Conservation (phyloP, 2,888 invertebrate species). For the Lasioglossum vierecki region DNA sequence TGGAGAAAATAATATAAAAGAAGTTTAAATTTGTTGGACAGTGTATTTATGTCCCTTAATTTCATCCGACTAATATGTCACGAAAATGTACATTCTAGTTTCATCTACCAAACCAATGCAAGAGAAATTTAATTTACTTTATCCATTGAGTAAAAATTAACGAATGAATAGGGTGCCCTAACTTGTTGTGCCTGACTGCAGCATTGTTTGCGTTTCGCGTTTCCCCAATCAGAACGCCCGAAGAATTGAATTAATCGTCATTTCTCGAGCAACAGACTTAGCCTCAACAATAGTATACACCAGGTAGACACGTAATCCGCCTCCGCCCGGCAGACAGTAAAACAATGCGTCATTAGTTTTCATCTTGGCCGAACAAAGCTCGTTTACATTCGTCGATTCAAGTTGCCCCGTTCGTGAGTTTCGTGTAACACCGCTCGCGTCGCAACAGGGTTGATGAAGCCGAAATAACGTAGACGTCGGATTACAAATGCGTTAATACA, state of each 20-base stretch:
- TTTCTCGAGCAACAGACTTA: neutral
- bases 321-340: neutral
- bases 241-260: neutral
- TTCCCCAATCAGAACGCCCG: neutral
- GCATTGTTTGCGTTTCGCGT: too few species aligned
- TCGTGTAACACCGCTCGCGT: neutral
- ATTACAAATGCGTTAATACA: conserved; percentile 19
- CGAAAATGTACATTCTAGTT: too few species aligned
- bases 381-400: neutral
- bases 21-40: too few species aligned
- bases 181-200: too few species aligned
- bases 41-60: too few species aligned
- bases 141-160: too few species aligned
- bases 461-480: neutral
- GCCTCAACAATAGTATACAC: neutral
- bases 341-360: conserved; percentile 1
- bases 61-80: too few species aligned
- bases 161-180: too few species aligned
- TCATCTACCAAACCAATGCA: too few species aligned
- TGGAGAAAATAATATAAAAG: too few species aligned
- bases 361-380: neutral
- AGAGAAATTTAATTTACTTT: too few species aligned
- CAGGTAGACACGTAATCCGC: neutral
- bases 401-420: neutral
- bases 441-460: neutral